Evolutionary conservation across 2,888 invertebrate species (phyloP), one percentile per base, ranked within the genome.

Genomic region (Chamaedrilus cognettii): DNA sequence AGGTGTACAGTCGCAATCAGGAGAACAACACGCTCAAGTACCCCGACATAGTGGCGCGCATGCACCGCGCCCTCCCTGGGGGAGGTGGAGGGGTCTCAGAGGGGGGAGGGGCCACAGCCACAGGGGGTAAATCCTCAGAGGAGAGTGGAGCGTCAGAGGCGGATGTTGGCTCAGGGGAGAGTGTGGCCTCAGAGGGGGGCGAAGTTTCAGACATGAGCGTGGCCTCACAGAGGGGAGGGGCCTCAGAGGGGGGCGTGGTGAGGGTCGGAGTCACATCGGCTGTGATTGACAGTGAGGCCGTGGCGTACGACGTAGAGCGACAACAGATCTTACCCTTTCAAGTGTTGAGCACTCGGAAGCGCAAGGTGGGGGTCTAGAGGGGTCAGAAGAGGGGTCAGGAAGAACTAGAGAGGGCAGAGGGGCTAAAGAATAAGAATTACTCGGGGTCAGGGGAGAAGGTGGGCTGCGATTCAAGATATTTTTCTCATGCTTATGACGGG

Each of bases 321-420:
- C 89, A 93, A 79, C 90, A 91, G 81, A 98, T 99, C 77, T 86
- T 96, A 72, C 98, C 99, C 1, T 99, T 99, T 86, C 99, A 99
- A 82, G 88, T 96, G 11, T 87, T 99, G 19, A 94, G 94, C 72
- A 98, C 97, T 0, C 87, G 98, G 67, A 99, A 98, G 83, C 88
- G 96, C 78, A 98, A 98, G 87, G 96, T 89, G 77, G 35, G 55
- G n/a, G n/a, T n/a, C n/a, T n/a, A n/a, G n/a, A n/a, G n/a, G n/a
- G n/a, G n/a, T n/a, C n/a, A n/a, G n/a, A n/a, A n/a, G n/a, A n/a
- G n/a, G n/a, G 49, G 49, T 19, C 49, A 11, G 19, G 11, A 15
- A 49, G 49, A n/a, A 11, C 19, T 49, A n/a, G 11, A 11, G 26
- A 55, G 11, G 11, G 26, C 26, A 55, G 15, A 23, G 11, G 11